Evolutionary conservation across 2,797 vertebrate species (phyloP).

Genomic region (Chanos chanos): DNA sequence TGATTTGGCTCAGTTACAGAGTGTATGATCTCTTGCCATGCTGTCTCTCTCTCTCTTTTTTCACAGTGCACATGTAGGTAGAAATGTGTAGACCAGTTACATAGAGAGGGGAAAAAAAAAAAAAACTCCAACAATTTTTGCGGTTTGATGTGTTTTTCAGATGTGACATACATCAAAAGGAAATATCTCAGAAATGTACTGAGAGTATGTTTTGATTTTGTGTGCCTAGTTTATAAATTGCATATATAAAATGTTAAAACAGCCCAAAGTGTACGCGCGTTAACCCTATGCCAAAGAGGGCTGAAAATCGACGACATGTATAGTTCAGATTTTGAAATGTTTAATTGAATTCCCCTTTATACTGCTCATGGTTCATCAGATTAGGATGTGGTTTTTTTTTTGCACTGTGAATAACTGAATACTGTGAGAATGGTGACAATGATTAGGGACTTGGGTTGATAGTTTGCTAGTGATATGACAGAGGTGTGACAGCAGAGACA

Average conservation of each 20-base stretch:
- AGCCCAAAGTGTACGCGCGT: too few relatives aligned
- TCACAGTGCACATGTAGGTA: constrained; percentile 14
- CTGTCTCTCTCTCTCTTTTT: constrained; percentile 44
- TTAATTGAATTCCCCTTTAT: not conserved
- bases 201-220: not conserved
- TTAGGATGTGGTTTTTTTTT: too few relatives aligned
- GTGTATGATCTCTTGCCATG: constrained; percentile 56
- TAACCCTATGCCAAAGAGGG: too few relatives aligned
- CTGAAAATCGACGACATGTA: not conserved
- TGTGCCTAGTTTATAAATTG: not conserved
- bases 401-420: too few relatives aligned
- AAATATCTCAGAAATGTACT: not conserved
- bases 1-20: constrained; percentile 58
- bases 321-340: not conserved
- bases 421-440: too few relatives aligned
- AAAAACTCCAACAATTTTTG: not conserved
- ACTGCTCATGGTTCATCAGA: too few relatives aligned
- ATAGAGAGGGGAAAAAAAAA: not conserved
- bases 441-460: too few relatives aligned
- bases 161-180: constrained; percentile 2
- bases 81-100: constrained; percentile 14
- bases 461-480: not conserved
- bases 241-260: not conserved
- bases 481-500: not conserved
- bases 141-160: constrained; percentile 25